A percentile compares a stretch with the other conserved stretches of the same genome.
phyloP scores from a whole-genome alignment of 1,140 invertebrate species.

The Magallana ariakensis region DNA sequence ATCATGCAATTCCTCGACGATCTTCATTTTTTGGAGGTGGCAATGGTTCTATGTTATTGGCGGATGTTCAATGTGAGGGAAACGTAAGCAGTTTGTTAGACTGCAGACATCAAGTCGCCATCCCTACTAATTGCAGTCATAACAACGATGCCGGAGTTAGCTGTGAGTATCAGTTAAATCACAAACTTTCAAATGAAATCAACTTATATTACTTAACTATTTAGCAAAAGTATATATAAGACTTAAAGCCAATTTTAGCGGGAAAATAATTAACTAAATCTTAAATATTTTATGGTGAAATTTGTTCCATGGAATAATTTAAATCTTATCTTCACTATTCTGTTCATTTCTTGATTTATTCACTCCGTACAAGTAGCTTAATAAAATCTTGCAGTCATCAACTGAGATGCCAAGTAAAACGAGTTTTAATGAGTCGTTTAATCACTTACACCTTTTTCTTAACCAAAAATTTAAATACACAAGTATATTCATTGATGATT shows the following conservation, averaged over 20 bases:
- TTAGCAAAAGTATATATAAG: neutral
- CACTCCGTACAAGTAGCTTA: too few relatives aligned
- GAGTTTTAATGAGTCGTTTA: too few relatives aligned
- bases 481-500: neutral
- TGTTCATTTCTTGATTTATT: neutral
- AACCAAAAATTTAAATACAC: neutral
- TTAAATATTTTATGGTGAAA: too few relatives aligned
- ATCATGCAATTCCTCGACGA: neutral
- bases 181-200: too few relatives aligned
- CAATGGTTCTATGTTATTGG: constrained; percentile 82
- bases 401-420: too few relatives aligned
- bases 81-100: constrained; percentile 85
- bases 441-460: too few relatives aligned
- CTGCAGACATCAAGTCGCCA: constrained; percentile 78
- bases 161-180: neutral
- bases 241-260: too few relatives aligned
- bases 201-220: neutral
- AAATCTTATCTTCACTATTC: neutral
- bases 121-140: neutral
- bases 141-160: constrained; percentile 44
- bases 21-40: constrained; percentile 79
- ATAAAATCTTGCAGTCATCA: too few relatives aligned
- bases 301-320: too few relatives aligned
- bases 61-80: constrained; percentile 86
- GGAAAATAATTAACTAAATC: too few relatives aligned